A percentile compares a stretch with the other conserved stretches of the same genome.
Conservation (phyloP, 2,888 invertebrate genomes). For the Brachypalpus laphriformis region DNA sequence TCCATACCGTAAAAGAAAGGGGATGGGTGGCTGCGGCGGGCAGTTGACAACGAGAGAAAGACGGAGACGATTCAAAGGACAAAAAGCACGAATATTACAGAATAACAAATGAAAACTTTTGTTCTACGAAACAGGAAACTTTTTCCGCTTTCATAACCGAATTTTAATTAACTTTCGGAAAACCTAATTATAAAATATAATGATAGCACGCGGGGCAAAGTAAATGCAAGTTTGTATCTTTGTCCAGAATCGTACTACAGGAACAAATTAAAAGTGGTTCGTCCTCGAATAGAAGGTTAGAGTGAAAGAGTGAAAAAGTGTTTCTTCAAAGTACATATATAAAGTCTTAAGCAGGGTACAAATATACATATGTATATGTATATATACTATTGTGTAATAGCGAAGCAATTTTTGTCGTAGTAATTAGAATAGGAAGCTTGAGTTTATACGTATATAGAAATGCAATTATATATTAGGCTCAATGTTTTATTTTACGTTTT, state of each 20-base stretch:
- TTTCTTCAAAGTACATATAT: neutral
- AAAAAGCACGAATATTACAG: conserved; percentile 61
- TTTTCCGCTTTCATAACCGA: conserved; percentile 82
- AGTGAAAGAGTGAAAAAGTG: neutral
- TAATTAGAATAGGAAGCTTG: neutral
- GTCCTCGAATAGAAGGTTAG: neutral
- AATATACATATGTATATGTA: neutral
- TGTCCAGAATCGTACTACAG: conserved; percentile 5
- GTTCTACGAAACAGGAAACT: conserved; percentile 76
- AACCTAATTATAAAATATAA: conserved; percentile 83
- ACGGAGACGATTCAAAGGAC: conserved; percentile 52
- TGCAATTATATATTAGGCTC: no score
- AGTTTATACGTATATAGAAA: no score
- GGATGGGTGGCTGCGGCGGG: conserved; percentile 3
- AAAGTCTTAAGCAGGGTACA: neutral
- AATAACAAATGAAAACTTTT: conserved; percentile 65
- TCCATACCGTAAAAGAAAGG: conserved; percentile 24
- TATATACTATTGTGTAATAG: neutral
- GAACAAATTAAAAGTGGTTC: conserved; percentile 29
- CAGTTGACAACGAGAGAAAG: conserved; percentile 16
- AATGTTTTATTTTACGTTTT: neutral
- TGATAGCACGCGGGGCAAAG: conserved; percentile 76
- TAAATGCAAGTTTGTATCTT: conserved; percentile 45
- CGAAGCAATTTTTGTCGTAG: neutral
- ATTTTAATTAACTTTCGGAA: conserved; percentile 83